phyloP scores from a whole-genome alignment of 2,888 invertebrate species.

The Gnatocerus cornutus region DNA sequence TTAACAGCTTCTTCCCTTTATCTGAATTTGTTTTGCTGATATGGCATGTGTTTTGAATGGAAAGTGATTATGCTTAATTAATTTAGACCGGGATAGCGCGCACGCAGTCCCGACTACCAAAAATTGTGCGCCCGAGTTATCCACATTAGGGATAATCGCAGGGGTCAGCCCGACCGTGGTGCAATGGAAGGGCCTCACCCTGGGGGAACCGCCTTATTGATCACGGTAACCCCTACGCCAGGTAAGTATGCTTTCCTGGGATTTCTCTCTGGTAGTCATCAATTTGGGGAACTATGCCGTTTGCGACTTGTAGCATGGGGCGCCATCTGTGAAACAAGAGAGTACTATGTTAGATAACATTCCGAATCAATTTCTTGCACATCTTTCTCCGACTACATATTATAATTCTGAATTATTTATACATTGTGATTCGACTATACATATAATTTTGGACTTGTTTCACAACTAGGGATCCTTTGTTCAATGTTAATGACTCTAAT shows the following conservation, averaged over 20 bases:
- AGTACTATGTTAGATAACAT: not conserved
- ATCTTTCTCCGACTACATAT: too few species aligned
- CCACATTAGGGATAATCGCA: constrained; percentile 84
- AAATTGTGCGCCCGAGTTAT: constrained; percentile 82
- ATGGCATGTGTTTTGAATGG: too few species aligned
- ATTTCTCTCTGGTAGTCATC: not conserved
- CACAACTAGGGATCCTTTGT: too few species aligned
- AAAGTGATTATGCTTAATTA: too few species aligned
- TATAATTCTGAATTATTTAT: too few species aligned
- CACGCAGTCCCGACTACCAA: constrained; percentile 80
- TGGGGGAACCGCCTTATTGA: constrained; percentile 82
- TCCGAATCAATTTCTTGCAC: too few species aligned
- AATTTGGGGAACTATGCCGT: not conserved
- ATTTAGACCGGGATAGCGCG: constrained; percentile 74
- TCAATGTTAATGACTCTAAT: too few species aligned
- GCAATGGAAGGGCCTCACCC: constrained; percentile 83
- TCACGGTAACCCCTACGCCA: constrained; percentile 78
- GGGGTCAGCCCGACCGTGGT: constrained; percentile 82
- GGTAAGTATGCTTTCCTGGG: constrained; percentile 68
- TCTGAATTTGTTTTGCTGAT: too few species aligned
- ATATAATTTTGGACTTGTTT: too few species aligned
- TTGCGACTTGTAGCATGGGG: not conserved
- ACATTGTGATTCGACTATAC: too few species aligned
- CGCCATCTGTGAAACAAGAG: not conserved
- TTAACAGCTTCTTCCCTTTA: too few species aligned